Evolutionary conservation across 2,113 vertebrate genomes (phyloP).

Genomic region (Dipodomys ordii): DNA sequence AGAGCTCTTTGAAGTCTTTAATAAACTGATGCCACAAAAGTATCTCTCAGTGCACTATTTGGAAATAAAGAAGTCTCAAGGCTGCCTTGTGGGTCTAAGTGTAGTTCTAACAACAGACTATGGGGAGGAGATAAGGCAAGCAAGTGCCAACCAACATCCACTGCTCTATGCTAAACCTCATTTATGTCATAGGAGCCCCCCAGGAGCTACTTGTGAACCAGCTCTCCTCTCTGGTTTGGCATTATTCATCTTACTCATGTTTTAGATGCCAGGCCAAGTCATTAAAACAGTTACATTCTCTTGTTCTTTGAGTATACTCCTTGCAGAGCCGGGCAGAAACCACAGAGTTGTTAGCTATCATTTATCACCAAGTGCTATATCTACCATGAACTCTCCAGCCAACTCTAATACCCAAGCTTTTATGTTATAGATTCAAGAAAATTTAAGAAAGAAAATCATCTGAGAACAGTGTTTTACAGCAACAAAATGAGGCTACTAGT

Average conservation of each 20-base stretch:
- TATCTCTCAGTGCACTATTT: background rate
- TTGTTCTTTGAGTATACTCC: background rate
- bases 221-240: background rate
- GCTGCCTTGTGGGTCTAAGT: background rate
- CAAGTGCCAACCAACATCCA: background rate
- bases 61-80: background rate
- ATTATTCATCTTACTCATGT: background rate
- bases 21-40: background rate
- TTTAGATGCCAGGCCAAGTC: background rate
- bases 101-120: background rate
- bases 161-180: background rate
- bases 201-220: background rate
- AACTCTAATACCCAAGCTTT: constrained; percentile 43
- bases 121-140: background rate
- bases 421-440: background rate
- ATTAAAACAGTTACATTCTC: constrained; percentile 17
- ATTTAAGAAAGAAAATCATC: background rate
- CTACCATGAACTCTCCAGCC: constrained; percentile 5
- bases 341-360: constrained; percentile 33
- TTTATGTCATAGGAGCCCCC: background rate
- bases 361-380: constrained; percentile 20
- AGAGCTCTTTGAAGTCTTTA: background rate
- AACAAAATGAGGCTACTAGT: background rate
- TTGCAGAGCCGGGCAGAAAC: constrained; percentile 3
- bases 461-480: background rate